Evolutionary conservation across 1,140 invertebrate genomes (phyloP).

Genomic region (Drosophila leontia): DNA sequence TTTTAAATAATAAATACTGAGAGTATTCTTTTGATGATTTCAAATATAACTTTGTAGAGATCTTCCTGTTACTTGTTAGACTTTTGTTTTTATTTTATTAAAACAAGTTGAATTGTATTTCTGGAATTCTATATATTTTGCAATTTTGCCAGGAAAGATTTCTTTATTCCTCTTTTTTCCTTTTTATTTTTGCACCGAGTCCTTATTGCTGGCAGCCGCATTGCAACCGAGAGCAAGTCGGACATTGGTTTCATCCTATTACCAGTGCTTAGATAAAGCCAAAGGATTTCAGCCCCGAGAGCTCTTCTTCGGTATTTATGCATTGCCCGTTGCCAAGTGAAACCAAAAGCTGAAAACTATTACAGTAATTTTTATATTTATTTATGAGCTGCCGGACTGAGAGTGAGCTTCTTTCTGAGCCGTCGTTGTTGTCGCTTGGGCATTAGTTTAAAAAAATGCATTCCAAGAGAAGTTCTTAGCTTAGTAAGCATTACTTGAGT

Average conservation of each 20-base stretch:
- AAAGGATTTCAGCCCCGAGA: slow-evolving; percentile 44
- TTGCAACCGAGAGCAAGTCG: slow-evolving; percentile 6
- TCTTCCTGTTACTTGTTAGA: not conserved
- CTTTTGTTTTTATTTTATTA: not conserved
- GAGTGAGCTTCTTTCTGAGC: not conserved
- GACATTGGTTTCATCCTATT: slow-evolving; percentile 47
- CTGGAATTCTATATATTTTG: not conserved
- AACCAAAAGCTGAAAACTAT: slow-evolving; percentile 42
- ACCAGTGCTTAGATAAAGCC: slow-evolving; percentile 58
- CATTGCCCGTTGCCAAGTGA: slow-evolving; percentile 49
- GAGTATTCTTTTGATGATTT: not conserved
- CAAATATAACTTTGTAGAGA: not conserved
- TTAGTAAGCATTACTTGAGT: slow-evolving; percentile 25
- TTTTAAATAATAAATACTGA: not conserved
- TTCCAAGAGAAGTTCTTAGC: slow-evolving; percentile 15
- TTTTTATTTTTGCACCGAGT: slow-evolving; percentile 4
- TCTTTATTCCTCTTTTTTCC: not conserved
- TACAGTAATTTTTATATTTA: slow-evolving; percentile 52
- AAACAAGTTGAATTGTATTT: slow-evolving; percentile 1
- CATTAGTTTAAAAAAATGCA: slow-evolving; percentile 12
- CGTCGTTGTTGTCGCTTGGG: slow-evolving; percentile 20
- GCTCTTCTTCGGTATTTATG: slow-evolving; percentile 44
- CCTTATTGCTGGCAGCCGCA: slow-evolving; percentile 6
- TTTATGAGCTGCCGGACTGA: slow-evolving; percentile 52
- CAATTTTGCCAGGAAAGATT: not conserved